phyloP scores from a whole-genome alignment of 2,888 invertebrate species.

The Synanthedon andrenaeformis region DNA sequence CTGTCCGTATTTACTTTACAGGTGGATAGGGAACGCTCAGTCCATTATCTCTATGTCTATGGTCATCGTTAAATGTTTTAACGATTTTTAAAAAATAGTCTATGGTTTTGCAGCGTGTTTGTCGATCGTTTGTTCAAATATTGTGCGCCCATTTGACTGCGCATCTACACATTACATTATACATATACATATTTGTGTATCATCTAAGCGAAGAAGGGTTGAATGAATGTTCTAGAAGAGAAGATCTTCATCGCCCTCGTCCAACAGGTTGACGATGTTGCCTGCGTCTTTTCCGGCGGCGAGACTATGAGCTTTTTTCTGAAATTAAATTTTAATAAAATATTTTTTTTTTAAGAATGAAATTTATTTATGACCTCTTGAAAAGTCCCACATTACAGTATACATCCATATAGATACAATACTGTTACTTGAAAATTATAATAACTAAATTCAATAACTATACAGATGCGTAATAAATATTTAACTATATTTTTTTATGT shows the following conservation, averaged over 20 bases:
- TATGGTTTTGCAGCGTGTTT: neutral
- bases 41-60: no score
- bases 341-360: neutral
- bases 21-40: no score
- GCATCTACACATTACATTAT: slow-evolving; percentile 31
- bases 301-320: slow-evolving; percentile 35
- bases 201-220: slow-evolving; percentile 10
- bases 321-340: slow-evolving; percentile 15
- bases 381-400: no score
- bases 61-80: no score
- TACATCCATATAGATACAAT: no score
- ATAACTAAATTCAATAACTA: no score
- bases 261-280: slow-evolving; percentile 78
- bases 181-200: slow-evolving; percentile 13
- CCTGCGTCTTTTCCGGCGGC: slow-evolving; percentile 33
- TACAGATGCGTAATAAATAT: no score
- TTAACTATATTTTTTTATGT: no score
- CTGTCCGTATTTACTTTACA: no score
- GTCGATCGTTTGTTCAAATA: neutral
- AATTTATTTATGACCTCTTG: no score
- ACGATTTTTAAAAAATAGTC: no score
- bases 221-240: slow-evolving; percentile 75
- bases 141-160: slow-evolving; percentile 15
- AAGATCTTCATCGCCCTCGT: slow-evolving; percentile 91
- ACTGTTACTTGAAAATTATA: no score